Evolutionary conservation across 2,797 vertebrate species (phyloP), one percentile per base, ranked within the genome.

Genomic region (Lycodopsis pacificus): DNA sequence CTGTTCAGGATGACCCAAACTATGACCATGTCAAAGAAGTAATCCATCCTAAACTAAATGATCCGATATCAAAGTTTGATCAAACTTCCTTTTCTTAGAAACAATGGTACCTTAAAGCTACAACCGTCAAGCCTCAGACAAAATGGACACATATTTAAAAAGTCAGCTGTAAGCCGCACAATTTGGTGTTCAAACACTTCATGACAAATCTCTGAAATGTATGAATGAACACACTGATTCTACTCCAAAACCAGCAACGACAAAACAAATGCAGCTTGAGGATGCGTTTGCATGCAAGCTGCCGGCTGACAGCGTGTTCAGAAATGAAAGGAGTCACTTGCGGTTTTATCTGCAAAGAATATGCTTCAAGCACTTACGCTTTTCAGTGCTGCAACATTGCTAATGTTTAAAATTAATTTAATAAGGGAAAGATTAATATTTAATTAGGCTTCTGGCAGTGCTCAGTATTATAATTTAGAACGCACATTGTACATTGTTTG

Each of bases 351-450:
- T 86, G 48, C 67, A 76, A 36, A 80, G 40, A 72, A 74, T 72
- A 14, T 38, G 77, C 85, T 48, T 76, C 61, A 56, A 89, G 81
- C 80, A 30, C 48, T 67, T 75, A 71, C 15, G 20, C 62, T 85
- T 78, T 78, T 76, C 67, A 69, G 57, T 38, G 67, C 81, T 61
- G 69, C 77, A 82, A 76, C 83, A 82, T 53, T 73, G 77, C 77
- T 81, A 86, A 87, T 85, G 73, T 78, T 91, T 74, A 76, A 82
- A 82, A 84, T 83, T 76, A 8, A 87, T 84, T 90, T 75, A 85
- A 81, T 84, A 81, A 83, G 77, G 79, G 78, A 85, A 75, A 81
- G 46, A 88, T 90, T 77, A 83, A 91, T 90, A 89, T 90, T 91
- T 87, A 83, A 91, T 80, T 42, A 80, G 53, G 79, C 84, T 86